A percentile compares a stretch with the other conserved stretches of the same genome.
Evolutionary conservation across 2,797 vertebrate species (phyloP).

Genomic region (Rhodeus uyekii): DNA sequence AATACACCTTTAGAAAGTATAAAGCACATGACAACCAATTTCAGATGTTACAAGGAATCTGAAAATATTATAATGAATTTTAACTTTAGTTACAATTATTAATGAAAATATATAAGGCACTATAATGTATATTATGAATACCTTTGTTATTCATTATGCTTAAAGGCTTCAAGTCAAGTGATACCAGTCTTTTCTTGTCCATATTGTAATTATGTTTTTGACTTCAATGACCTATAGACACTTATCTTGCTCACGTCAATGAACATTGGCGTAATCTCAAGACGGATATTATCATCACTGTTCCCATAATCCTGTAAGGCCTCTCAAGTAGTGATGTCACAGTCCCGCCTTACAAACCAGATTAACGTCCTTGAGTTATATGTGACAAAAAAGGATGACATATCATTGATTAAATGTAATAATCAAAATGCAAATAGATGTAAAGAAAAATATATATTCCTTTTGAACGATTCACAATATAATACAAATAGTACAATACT

Average conservation of each 20-base stretch:
- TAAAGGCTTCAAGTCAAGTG: not conserved
- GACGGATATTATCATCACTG: not conserved
- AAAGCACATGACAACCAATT: not conserved
- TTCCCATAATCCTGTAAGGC: conserved; percentile 44
- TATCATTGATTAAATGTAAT: not conserved
- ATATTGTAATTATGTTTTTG: not conserved
- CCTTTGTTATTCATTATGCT: no score
- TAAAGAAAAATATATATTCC: conserved; percentile 20
- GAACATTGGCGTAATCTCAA: conserved; percentile 22
- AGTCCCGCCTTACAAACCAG: not conserved
- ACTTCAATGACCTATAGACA: not conserved
- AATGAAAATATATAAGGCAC: no score
- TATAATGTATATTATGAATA: not conserved
- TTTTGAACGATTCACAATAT: conserved; percentile 17
- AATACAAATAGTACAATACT: conserved; percentile 20
- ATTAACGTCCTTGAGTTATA: not conserved
- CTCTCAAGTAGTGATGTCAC: not conserved
- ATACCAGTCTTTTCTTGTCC: not conserved
- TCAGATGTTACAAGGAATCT: not conserved
- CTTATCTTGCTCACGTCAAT: conserved; percentile 2
- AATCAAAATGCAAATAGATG: conserved; percentile 18
- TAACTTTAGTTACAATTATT: no score
- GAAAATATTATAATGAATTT: no score
- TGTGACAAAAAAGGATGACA: not conserved
- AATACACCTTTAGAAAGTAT: no score